These are phyloP conservation scores for Myocastor coypus DNA, from an alignment of 2,113 vertebrate genomes.

Conservation along the genomic window DNA sequence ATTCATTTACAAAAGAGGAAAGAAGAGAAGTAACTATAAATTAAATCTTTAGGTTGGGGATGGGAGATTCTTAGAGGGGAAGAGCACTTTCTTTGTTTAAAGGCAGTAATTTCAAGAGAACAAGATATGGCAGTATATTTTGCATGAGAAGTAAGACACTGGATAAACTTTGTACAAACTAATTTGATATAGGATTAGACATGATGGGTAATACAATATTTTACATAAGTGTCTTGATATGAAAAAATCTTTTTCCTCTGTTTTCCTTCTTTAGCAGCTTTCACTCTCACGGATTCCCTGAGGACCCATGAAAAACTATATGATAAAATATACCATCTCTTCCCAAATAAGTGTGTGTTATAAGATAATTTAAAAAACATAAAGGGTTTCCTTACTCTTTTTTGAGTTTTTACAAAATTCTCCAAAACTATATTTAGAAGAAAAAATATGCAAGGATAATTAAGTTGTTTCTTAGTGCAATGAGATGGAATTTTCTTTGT, in stretches of 20 bases:
- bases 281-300: neutral
- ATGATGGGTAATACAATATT: neutral
- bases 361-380: neutral
- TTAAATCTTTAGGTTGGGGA: neutral
- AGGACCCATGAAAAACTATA: neutral
- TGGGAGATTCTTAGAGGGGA: neutral
- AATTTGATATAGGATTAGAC: neutral
- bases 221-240: neutral
- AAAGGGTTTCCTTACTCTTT: neutral
- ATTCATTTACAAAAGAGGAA: conserved; percentile 3
- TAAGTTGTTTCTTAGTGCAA: neutral
- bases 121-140: neutral
- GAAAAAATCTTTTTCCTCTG: neutral
- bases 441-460: neutral
- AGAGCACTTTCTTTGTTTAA: neutral
- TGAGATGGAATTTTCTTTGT: neutral
- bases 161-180: neutral
- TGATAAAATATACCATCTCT: neutral
- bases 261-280: neutral
- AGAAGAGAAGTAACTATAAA: neutral
- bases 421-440: neutral
- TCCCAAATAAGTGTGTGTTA: neutral
- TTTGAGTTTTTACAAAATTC: conserved; percentile 17
- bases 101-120: neutral
- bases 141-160: conserved; percentile 10